phyloP scores from a whole-genome alignment of 2,888 invertebrate genomes.

The Minunthozetes semirufus region DNA sequence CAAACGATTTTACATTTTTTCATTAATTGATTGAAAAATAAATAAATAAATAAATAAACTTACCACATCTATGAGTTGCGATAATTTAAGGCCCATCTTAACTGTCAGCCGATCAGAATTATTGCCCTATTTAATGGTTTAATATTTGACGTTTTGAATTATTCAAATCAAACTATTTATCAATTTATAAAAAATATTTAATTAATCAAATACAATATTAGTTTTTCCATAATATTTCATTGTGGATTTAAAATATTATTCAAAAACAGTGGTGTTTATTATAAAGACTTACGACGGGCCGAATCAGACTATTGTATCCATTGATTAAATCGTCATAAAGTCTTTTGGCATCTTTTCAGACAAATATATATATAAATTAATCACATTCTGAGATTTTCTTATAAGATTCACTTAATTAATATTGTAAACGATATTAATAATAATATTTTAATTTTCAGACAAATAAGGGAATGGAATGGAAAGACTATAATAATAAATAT shows the following conservation, averaged over 20 bases:
- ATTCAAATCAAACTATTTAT: background rate
- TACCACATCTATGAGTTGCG: conserved; percentile 71
- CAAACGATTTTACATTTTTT: too few species aligned
- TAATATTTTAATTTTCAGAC: too few species aligned
- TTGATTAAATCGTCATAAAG: conserved; percentile 91
- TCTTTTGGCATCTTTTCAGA: conserved; percentile 67
- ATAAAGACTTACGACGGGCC: conserved; percentile 40
- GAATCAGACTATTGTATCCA: conserved; percentile 52
- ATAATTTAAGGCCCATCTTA: conserved; percentile 77
- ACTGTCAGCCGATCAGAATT: conserved; percentile 67
- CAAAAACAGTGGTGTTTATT: too few species aligned
- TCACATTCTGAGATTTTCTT: too few species aligned
- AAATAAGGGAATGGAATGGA: too few species aligned
- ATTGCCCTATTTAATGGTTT: conserved; percentile 13
- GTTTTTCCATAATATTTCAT: too few species aligned
- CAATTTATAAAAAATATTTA: too few species aligned
- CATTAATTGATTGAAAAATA: background rate
- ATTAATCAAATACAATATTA: too few species aligned
- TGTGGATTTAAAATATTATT: too few species aligned
- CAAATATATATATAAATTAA: conserved; percentile 46
- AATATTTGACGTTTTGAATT: background rate
- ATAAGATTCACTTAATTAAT: too few species aligned
- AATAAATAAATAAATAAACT: conserved; percentile 40
- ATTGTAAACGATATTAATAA: too few species aligned
- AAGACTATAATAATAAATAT: too few species aligned